Evolutionary conservation across 2,888 invertebrate genomes (phyloP).

Genomic region (Leptinotarsa juncta): DNA sequence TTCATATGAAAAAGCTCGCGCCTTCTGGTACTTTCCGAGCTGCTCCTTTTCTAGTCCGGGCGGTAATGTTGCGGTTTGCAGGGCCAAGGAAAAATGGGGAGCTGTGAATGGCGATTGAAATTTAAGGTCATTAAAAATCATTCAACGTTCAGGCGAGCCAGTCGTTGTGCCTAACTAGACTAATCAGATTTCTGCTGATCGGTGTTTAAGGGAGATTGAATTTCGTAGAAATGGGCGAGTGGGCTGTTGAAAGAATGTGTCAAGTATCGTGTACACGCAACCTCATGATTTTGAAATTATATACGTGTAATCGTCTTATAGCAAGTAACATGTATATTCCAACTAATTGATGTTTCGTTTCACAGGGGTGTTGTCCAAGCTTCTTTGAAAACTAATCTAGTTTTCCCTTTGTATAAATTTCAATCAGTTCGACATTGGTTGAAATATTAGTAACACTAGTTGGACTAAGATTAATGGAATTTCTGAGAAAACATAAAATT

Average conservation of each 20-base stretch:
- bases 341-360: too few relatives aligned
- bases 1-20: neutral
- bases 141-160: neutral
- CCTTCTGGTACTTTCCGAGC: neutral
- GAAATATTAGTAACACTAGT: too few relatives aligned
- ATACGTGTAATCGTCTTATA: too few relatives aligned
- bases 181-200: neutral
- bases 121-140: neutral
- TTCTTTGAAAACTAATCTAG: too few relatives aligned
- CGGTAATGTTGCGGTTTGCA: neutral
- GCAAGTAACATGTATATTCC: too few relatives aligned
- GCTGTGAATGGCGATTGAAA: neutral
- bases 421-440: too few relatives aligned
- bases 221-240: neutral
- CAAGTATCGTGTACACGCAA: neutral
- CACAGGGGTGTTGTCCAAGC: too few relatives aligned
- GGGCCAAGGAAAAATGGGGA: neutral
- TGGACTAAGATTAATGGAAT: too few relatives aligned
- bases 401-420: too few relatives aligned
- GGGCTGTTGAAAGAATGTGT: neutral
- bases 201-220: neutral
- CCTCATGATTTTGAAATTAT: too few relatives aligned
- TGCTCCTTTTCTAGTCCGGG: neutral
- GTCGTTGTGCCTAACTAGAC: neutral
- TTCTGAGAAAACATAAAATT: too few relatives aligned